Percentiles rank a stretch among this genome's conserved stretches.
Conservation (phyloP, 2,797 vertebrate species). For the Oceanodroma leucorhoa region DNA sequence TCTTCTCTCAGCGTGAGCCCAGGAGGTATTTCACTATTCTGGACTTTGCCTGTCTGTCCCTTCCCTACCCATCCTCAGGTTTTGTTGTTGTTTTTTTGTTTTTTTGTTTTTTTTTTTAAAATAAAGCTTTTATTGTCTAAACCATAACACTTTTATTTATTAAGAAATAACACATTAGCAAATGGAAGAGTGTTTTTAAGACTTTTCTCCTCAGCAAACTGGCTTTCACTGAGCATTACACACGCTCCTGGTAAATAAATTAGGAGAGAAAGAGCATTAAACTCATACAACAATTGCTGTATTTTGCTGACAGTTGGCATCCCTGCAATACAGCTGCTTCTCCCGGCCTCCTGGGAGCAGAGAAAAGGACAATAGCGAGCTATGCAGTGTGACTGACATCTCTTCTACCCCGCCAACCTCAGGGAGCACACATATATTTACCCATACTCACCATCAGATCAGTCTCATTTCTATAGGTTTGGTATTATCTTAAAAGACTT, state of each 20-base stretch:
- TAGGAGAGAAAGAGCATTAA: conserved; percentile 41
- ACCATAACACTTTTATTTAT: not conserved
- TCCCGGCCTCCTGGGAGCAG: not conserved
- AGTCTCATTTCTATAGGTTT: not conserved
- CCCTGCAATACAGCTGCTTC: conserved; percentile 48
- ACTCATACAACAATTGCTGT: conserved; percentile 47
- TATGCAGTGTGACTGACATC: not conserved
- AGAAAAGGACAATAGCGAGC: conserved; percentile 28
- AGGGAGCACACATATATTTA: not conserved
- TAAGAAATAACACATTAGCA: not conserved
- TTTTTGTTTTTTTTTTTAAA: not conserved
- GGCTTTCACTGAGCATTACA: not conserved
- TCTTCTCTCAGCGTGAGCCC: not conserved
- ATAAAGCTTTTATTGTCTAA: not conserved
- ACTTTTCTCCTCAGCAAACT: not conserved
- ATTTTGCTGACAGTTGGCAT: conserved; percentile 55
- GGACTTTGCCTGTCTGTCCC: not conserved
- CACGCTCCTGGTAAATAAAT: conserved; percentile 27
- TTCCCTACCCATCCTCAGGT: not conserved
- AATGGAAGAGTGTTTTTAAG: not conserved
- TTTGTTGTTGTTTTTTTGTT: not conserved
- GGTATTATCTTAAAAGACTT: not conserved
- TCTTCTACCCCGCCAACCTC: not conserved
- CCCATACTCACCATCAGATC: not conserved
- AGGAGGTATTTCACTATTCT: not conserved